Evolutionary conservation across 1,140 invertebrate species (phyloP).

Genomic region (Drosophila malerkotliana): DNA sequence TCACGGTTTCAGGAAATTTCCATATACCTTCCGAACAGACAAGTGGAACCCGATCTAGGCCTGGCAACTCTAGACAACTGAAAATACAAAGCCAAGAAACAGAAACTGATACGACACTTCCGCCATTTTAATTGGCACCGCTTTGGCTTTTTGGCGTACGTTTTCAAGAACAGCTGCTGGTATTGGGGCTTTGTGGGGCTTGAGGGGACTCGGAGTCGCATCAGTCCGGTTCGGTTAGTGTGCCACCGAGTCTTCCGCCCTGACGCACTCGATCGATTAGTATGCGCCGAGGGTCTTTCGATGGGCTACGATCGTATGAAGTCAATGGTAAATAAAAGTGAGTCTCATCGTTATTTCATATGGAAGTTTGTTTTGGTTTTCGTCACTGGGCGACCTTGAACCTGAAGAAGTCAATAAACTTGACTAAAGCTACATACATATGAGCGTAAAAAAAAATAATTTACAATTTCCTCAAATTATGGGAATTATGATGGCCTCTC

Average conservation of each 20-base stretch:
- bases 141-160: conserved; percentile 49
- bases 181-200: not conserved
- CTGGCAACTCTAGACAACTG: conserved; percentile 39
- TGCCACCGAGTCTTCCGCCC: conserved; percentile 61
- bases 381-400: conserved; percentile 64
- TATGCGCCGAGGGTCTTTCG: conserved; percentile 59
- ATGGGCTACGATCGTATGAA: conserved; percentile 30
- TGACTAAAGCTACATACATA: not conserved
- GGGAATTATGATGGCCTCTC: not conserved
- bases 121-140: conserved; percentile 68
- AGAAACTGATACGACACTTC: conserved; percentile 56
- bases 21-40: not conserved
- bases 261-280: conserved; percentile 55
- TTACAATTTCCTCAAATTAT: not conserved
- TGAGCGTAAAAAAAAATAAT: conserved; percentile 15
- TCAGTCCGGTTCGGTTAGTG: conserved; percentile 39
- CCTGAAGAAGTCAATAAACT: conserved; percentile 73
- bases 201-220: not conserved
- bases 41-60: not conserved
- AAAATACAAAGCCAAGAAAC: conserved; percentile 1
- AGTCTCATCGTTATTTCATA: conserved; percentile 40
- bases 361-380: conserved; percentile 54
- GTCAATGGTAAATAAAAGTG: conserved; percentile 71
- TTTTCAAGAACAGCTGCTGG: conserved; percentile 64
- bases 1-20: not conserved